A percentile compares a stretch with the other conserved stretches of the same genome.
These are phyloP conservation scores for Dunckerocampus dactyliophorus DNA, from an alignment of 2,113 vertebrate species.

Conservation along the genomic window DNA sequence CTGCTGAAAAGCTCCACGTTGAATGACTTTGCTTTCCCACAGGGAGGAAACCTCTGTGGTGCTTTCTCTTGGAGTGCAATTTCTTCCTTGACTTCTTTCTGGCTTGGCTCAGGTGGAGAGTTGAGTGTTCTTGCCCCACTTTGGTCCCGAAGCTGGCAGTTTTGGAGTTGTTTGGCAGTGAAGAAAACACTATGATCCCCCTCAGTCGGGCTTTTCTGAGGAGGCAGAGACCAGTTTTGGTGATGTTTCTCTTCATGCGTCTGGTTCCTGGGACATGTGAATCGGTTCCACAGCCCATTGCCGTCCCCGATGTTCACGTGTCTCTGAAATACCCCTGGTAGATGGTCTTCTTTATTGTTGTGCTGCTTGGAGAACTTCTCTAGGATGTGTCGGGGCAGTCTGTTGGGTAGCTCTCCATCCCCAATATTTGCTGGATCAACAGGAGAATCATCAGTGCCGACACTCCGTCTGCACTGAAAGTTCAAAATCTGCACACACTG, in stretches of 20 bases:
- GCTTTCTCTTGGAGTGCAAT: conserved; percentile 30
- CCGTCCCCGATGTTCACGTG: conserved; percentile 59
- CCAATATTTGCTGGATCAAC: conserved; percentile 27
- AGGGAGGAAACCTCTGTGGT: conserved; percentile 46
- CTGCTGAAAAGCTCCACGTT: conserved; percentile 64
- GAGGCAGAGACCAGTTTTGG: conserved; percentile 53
- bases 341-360: conserved; percentile 59
- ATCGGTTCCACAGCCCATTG: conserved; percentile 44
- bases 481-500: conserved; percentile 78
- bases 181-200: conserved; percentile 50
- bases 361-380: conserved; percentile 73
- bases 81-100: conserved; percentile 51
- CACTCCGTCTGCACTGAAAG: conserved; percentile 49
- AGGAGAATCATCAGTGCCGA: conserved; percentile 31
- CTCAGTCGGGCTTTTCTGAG: conserved; percentile 48
- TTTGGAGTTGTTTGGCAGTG: conserved; percentile 67
- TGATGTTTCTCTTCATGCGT: conserved; percentile 54
- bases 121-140: conserved; percentile 53
- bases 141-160: conserved; percentile 55
- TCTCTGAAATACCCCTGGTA: conserved; percentile 69
- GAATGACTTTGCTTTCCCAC: conserved; percentile 72
- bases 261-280: conserved; percentile 57
- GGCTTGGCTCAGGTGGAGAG: conserved; percentile 35
- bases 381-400: conserved; percentile 68
- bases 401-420: conserved; percentile 64